A percentile compares a stretch with the other conserved stretches of the same genome.
Evolutionary conservation across 92 coral and sea anemone genomes (phyloP).

Genomic region (Heteractis magnifica): DNA sequence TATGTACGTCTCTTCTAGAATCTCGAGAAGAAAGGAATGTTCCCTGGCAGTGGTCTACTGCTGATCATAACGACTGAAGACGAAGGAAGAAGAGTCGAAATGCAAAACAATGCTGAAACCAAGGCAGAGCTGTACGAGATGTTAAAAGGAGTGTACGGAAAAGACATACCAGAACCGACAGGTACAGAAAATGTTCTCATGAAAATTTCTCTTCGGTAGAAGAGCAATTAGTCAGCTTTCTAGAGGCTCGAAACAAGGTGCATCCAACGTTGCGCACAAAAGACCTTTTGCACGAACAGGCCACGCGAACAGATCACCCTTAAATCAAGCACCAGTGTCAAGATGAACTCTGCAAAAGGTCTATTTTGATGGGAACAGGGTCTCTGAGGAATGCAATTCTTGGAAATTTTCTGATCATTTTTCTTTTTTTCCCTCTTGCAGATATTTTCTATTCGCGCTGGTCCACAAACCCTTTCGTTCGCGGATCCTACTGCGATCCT

Average conservation of each 20-base stretch:
- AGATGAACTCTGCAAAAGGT: too few species aligned
- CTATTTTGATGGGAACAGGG: too few species aligned
- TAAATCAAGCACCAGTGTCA: too few species aligned
- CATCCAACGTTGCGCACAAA: too few species aligned
- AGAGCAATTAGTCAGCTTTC: too few species aligned
- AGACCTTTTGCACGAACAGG: too few species aligned
- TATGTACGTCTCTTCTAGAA: constrained; percentile 28
- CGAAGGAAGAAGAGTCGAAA: constrained; percentile 58
- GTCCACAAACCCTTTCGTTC: constrained; percentile 26
- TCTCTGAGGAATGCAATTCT: too few species aligned
- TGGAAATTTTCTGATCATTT: too few species aligned
- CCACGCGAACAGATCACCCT: too few species aligned
- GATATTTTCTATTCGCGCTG: constrained; percentile 23
- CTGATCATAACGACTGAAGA: constrained; percentile 61
- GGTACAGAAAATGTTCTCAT: constrained; percentile 10
- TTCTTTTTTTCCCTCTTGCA: too few species aligned
- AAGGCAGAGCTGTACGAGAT: constrained; percentile 56
- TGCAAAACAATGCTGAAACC: constrained; percentile 45
- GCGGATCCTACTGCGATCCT: constrained; percentile 16
- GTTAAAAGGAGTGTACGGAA: constrained; percentile 59
- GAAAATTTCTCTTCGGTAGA: too few species aligned
- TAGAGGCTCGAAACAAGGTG: too few species aligned
- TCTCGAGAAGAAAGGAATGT: constrained; percentile 43
- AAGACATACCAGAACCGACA: constrained; percentile 53
- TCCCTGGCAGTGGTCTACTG: constrained; percentile 57